A percentile compares a stretch with the other conserved stretches of the same genome.
These are phyloP conservation scores for Chrysina gloriosa DNA, from an alignment of 2,888 invertebrate genomes.

Conservation along the genomic window DNA sequence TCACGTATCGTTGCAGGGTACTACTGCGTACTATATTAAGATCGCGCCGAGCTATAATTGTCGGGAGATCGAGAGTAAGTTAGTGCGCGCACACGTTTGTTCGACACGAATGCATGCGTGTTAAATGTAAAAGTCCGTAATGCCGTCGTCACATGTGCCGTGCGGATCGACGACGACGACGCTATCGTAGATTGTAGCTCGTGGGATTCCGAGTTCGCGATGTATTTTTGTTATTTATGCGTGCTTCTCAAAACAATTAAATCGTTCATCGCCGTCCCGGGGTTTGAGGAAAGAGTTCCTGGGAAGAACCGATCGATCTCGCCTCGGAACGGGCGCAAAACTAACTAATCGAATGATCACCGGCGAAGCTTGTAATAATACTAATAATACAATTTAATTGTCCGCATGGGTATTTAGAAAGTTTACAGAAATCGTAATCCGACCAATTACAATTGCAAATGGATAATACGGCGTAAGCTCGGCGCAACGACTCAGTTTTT, in stretches of 20 bases:
- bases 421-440: background rate
- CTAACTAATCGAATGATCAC: background rate
- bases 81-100: slow-evolving; percentile 8
- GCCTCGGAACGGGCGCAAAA: background rate
- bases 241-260: slow-evolving; percentile 22
- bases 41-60: slow-evolving; percentile 24
- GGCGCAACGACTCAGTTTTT: no score
- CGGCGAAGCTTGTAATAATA: background rate
- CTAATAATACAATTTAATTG: background rate
- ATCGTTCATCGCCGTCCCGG: background rate
- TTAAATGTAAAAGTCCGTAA: no score
- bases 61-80: slow-evolving; percentile 23
- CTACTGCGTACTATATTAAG: slow-evolving; percentile 30
- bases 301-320: slow-evolving; percentile 4
- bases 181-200: background rate
- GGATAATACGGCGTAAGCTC: no score
- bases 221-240: no score
- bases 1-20: slow-evolving; percentile 24
- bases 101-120: background rate
- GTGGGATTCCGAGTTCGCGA: slow-evolving; percentile 15
- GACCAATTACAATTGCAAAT: background rate
- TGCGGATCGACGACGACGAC: slow-evolving; percentile 5
- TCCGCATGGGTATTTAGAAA: background rate
- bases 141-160: slow-evolving; percentile 11
- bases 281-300: slow-evolving; percentile 1